These are phyloP conservation scores for Dicerorhinus sumatrensis DNA, from an alignment of 2,113 vertebrate genomes.

Conservation along the genomic window DNA sequence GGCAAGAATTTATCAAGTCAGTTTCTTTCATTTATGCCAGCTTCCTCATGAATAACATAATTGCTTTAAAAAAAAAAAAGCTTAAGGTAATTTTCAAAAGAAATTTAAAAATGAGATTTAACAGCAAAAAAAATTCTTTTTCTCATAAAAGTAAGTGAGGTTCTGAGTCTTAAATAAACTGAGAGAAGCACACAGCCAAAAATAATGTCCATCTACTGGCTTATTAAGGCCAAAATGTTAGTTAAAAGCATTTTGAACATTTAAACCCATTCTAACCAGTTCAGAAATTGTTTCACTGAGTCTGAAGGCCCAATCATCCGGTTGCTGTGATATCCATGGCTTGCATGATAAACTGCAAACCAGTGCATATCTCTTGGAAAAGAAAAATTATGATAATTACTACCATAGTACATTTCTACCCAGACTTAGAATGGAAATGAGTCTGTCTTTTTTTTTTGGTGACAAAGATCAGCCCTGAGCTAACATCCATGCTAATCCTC, in stretches of 20 bases:
- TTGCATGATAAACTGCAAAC: neutral
- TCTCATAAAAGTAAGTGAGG: neutral
- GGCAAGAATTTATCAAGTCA: neutral
- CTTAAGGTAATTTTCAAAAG: neutral
- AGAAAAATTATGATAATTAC: neutral
- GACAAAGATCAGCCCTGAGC: too few relatives aligned
- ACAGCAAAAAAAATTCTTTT: slow-evolving; percentile 7
- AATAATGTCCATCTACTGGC: neutral
- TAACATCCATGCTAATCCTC: too few relatives aligned
- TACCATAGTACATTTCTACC: neutral
- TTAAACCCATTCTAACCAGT: slow-evolving; percentile 14
- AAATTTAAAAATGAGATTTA: slow-evolving; percentile 27
- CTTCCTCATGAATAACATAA: neutral
- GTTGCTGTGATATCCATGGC: neutral
- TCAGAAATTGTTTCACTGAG: neutral
- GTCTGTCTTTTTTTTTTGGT: neutral
- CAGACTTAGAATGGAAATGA: neutral
- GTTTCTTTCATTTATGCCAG: slow-evolving; percentile 8
- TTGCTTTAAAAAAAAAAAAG: neutral
- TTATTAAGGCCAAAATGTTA: neutral
- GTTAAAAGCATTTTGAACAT: slow-evolving; percentile 27
- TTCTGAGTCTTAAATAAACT: neutral
- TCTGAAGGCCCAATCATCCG: neutral
- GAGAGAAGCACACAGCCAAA: neutral
- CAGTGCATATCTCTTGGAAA: neutral